phyloP scores from a whole-genome alignment of 2,888 invertebrate species.

The Pristionchus arcanus region DNA sequence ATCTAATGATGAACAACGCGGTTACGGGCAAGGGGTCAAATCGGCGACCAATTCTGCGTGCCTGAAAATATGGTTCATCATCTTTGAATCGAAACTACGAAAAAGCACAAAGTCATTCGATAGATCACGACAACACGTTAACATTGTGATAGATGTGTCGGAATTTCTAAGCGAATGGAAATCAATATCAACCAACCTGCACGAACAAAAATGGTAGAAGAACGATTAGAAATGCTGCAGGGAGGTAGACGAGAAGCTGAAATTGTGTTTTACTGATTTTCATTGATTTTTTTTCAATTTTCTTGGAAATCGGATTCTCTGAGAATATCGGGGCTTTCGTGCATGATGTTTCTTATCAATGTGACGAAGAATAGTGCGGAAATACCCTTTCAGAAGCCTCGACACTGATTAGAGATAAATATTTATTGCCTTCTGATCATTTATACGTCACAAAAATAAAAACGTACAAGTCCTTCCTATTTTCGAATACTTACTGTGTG shows the following conservation, averaged over 20 bases:
- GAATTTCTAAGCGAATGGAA: constrained; percentile 52
- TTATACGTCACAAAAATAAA: background rate
- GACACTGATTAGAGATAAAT: background rate
- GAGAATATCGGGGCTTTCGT: background rate
- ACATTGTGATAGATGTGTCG: too few species aligned
- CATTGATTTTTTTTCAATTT: background rate
- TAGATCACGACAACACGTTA: too few species aligned
- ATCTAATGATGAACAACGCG: constrained; percentile 60
- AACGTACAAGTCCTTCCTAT: background rate
- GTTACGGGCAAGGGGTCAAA: constrained; percentile 61
- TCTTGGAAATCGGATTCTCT: background rate
- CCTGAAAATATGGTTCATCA: constrained; percentile 54
- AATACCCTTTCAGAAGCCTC: background rate
- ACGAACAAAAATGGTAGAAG: constrained; percentile 63
- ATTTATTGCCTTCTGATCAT: background rate
- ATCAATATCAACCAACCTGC: constrained; percentile 58
- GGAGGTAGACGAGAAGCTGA: constrained; percentile 69
- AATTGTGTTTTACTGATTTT: too few species aligned
- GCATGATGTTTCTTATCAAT: background rate
- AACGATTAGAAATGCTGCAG: constrained; percentile 61
- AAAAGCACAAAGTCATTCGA: too few species aligned
- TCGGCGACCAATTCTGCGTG: constrained; percentile 57
- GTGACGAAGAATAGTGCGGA: background rate
- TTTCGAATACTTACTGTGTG: constrained; percentile 62
- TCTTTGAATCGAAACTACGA: too few species aligned